phyloP scores from a whole-genome alignment of 2,797 vertebrate species.

The Otolemur crassicaudatus region DNA sequence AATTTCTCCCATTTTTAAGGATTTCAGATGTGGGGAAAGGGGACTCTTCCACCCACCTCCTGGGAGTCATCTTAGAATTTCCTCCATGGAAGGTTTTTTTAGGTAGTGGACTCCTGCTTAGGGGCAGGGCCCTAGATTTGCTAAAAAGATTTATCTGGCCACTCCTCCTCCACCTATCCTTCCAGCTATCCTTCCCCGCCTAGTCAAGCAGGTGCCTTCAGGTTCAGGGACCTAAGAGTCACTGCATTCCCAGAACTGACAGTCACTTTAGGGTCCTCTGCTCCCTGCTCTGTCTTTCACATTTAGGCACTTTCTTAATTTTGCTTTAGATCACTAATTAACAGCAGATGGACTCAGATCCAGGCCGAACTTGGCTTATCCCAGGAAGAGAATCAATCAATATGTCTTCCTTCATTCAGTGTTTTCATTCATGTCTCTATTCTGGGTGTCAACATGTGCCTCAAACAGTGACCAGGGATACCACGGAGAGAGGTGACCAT shows the following conservation, averaged over 20 bases:
- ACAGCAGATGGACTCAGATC: conserved; percentile 3
- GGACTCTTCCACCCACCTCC: background rate
- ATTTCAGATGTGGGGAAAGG: conserved; percentile 50
- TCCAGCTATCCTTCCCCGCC: background rate
- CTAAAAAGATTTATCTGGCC: background rate
- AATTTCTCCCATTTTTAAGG: conserved; percentile 58
- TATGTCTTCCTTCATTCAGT: background rate
- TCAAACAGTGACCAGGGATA: background rate
- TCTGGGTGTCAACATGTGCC: background rate
- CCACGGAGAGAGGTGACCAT: background rate
- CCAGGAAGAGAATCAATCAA: background rate
- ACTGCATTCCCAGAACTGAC: conserved; percentile 44
- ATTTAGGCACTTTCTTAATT: background rate
- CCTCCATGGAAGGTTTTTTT: background rate
- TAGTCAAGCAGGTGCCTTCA: background rate
- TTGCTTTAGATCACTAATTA: conserved; percentile 19
- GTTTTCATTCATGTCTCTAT: background rate
- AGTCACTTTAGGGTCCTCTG: background rate
- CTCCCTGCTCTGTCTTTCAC: background rate
- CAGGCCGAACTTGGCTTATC: background rate
- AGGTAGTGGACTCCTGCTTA: background rate
- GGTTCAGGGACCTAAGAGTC: conserved; percentile 34
- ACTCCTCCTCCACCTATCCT: too few species aligned
- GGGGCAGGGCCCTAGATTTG: background rate
- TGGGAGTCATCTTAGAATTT: conserved; percentile 17